Evolutionary conservation across 2,113 vertebrate species (phyloP), one percentile per base, ranked within the genome.

Genomic region (Toxostoma redivivum): DNA sequence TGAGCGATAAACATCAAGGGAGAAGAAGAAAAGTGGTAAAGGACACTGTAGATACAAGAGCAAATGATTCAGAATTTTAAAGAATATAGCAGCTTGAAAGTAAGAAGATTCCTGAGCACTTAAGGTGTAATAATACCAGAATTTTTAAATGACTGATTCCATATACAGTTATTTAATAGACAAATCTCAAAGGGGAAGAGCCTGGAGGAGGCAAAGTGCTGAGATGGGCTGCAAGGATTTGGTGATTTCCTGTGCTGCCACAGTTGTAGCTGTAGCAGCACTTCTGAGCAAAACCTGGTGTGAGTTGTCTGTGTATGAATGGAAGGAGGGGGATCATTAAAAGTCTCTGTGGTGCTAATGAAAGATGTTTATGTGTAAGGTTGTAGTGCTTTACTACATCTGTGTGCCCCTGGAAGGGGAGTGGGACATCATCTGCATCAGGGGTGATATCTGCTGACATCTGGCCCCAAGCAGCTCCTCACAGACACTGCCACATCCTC

Each of bases 401-500:
- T 37, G 7, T 38, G 38, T 27, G 35, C 2, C 17, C n/a, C 33
- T 62, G 37, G 40, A 50, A 54, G 44, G 61, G 23, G 19, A 11
- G 5, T 47, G 28, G 60, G 27, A 27, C 24, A 4, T 24, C 16
- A 8, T 4, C 30, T 84, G 21, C 8, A 0, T 4, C 11, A 79
- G 37, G 7, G 22, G 12, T 37, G 57, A 2, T 24, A 10, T 0
- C 51, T 58, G 13, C 51, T 45, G n/a, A 2, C 10, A 8, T 24
- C 6, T 37, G 45, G 40, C 9, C 31, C n/a, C n/a, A 15, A 62
- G 51, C 45, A 40, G 28, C 42, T 53, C 2, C 23, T 48, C 7
- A 1, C 38, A 27, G 53, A 17, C 12, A 4, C 44, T 0, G 1
- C 24, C 2, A 2, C 0, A 0, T 67, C 22, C 20, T 10, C 33